Evolutionary conservation across 2,113 vertebrate species (phyloP).

Genomic region (Lichenostomus cassidix): DNA sequence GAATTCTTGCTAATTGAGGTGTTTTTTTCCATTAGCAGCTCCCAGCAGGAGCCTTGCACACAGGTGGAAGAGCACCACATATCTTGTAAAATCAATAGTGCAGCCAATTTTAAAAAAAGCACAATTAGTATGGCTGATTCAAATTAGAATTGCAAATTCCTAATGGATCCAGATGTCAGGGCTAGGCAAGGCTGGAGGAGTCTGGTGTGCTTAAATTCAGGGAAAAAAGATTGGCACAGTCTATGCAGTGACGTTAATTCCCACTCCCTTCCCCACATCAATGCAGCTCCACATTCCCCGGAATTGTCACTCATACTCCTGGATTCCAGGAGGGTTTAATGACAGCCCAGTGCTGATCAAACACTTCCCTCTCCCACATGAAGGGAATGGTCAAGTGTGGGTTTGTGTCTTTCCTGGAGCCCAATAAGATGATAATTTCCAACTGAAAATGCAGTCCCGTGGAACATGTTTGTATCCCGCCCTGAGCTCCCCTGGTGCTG

Average conservation of each 20-base stretch:
- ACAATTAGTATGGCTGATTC: constrained; percentile 12
- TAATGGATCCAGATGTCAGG: constrained; percentile 27
- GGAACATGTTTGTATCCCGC: not conserved
- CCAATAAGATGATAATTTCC: not conserved
- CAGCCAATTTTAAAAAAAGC: not conserved
- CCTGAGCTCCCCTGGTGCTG: not conserved
- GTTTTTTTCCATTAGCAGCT: constrained; percentile 46
- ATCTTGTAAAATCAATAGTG: constrained; percentile 54
- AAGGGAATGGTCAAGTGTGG: not conserved
- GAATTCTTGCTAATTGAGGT: constrained; percentile 64
- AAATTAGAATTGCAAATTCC: constrained; percentile 54
- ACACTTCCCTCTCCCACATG: not conserved
- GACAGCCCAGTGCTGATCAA: not conserved
- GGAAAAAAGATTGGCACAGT: not conserved
- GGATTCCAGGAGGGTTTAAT: not conserved
- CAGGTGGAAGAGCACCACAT: constrained; percentile 25
- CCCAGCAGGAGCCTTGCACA: constrained; percentile 34
- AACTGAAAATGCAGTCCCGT: not conserved
- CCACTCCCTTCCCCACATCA: not conserved
- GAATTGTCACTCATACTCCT: not conserved
- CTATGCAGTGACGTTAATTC: not conserved
- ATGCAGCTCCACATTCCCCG: not conserved
- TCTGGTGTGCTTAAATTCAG: not conserved
- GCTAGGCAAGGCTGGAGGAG: not conserved
- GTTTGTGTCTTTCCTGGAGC: not conserved